Base-by-base conservation (phyloP, 2,113 vertebrate genomes). In the Sakesphorus luctuosus region DNA sequence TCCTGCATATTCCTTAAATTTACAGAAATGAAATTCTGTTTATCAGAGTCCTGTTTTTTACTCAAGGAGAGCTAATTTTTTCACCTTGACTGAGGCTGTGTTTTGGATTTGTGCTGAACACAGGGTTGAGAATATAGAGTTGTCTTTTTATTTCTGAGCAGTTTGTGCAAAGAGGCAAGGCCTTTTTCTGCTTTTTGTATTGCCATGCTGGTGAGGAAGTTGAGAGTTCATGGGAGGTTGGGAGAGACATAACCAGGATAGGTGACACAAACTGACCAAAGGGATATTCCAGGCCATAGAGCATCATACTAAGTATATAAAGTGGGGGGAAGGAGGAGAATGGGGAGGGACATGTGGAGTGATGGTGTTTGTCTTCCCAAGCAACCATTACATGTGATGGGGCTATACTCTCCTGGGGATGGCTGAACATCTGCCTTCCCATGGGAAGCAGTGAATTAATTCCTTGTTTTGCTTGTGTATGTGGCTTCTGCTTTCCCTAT, bases 181-280 rank as follows among this genome's bases (percentile, higher is more conserved):
- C 8, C 5, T 47, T 52, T 52, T 59, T 24, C 18, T 59, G 36
- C 11, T 67, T 73, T 43, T 25, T 1, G 5, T 18, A 31, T 15
- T 52, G 33, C 18, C 61, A n/a, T 36, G 12, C 5, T 24, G 31
- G 17, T 0, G 0, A 73, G 21, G 21, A 80, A 36, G 3, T 3
- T 66, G 18, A 3, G 8, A 3, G 5, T 6, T 2, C 11, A 3
- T 26, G 26, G 43, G 25, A 43, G 14, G 6, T 1, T 56, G 21
- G 31, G 21, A 73, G 28, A 82, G 15, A n/a, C 46, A n/a, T 15
- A 25, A 18, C 15, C 5, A 4, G 16, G 23, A 25, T 36, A 44
- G 21, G 18, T 65, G 35, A 56, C 3, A 7, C 36, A 19, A 74
- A 1, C 3, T n/a, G 28, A 52, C 7, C 53, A 53, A 68, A 75